Conservation (phyloP, 2,113 vertebrate species). For the Dolichotis patagonum region DNA sequence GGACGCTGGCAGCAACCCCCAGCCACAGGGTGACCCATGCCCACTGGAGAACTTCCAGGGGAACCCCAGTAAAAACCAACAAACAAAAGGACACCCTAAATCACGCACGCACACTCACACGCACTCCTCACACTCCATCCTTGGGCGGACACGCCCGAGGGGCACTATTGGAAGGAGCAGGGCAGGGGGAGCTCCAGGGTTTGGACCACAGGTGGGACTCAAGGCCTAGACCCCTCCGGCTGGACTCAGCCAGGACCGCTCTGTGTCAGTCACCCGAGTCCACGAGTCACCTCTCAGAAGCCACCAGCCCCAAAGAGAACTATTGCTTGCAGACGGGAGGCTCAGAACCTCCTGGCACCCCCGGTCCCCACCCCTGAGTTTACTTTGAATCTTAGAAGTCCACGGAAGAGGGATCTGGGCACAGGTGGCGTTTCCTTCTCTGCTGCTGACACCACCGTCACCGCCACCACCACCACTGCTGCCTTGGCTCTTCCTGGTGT, state of each 20-base stretch:
- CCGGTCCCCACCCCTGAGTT: background rate
- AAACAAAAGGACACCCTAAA: background rate
- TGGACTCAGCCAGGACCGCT: slow-evolving; percentile 64
- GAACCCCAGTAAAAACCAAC: background rate
- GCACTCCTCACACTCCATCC: slow-evolving; percentile 77
- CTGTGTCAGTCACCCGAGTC: slow-evolving; percentile 39
- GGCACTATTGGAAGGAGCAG: slow-evolving; percentile 73
- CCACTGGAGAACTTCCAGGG: slow-evolving; percentile 75
- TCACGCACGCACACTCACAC: background rate
- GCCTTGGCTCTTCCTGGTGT: slow-evolving; percentile 37
- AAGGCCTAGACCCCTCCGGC: slow-evolving; percentile 8
- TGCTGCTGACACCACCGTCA: background rate
- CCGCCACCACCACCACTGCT: background rate
- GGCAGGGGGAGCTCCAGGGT: slow-evolving; percentile 68
- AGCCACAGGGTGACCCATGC: slow-evolving; percentile 5
- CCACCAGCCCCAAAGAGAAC: slow-evolving; percentile 76
- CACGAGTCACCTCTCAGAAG: slow-evolving; percentile 63
- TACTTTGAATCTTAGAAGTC: slow-evolving; percentile 63
- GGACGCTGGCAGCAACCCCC: background rate
- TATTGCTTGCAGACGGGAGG: slow-evolving; percentile 85
- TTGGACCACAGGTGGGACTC: slow-evolving; percentile 63
- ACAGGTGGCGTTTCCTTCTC: background rate
- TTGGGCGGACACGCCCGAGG: slow-evolving; percentile 82
- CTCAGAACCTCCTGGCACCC: slow-evolving; percentile 54
- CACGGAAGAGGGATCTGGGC: background rate